phyloP scores from a whole-genome alignment of 2,888 invertebrate genomes.

The Hetaerina titia region DNA sequence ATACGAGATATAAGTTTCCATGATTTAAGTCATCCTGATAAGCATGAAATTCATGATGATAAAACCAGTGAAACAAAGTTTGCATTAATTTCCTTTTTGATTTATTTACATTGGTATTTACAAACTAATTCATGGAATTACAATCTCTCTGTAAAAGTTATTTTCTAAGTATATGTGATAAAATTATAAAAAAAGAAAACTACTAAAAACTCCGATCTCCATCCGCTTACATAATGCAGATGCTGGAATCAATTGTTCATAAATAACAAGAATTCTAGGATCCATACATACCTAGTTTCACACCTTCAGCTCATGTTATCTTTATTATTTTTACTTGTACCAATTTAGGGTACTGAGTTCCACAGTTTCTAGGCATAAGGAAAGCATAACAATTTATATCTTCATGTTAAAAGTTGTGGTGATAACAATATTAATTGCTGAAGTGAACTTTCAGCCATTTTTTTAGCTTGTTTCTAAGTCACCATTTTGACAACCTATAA shows the following conservation, averaged over 20 bases:
- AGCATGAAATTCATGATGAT: neutral
- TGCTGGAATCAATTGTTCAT: neutral
- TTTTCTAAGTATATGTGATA: neutral
- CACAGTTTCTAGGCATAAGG: neutral
- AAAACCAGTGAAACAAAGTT: neutral
- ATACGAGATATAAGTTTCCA: too few species aligned
- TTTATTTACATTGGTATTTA: neutral
- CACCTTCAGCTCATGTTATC: neutral
- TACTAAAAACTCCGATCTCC: neutral
- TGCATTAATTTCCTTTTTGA: neutral
- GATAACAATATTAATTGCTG: too few species aligned
- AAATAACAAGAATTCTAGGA: neutral
- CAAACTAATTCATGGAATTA: neutral
- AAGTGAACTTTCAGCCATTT: too few species aligned
- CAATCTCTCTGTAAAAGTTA: neutral
- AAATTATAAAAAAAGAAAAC: neutral
- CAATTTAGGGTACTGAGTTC: neutral
- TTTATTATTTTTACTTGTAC: neutral
- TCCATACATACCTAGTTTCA: neutral
- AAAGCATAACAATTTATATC: neutral
- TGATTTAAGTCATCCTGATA: too few species aligned
- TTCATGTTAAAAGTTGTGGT: too few species aligned
- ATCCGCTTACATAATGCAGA: neutral
- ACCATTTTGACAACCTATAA: neutral
- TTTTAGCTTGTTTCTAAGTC: too few species aligned